Evolutionary conservation across 2,113 vertebrate species (phyloP), one percentile per base, ranked within the genome.

Genomic region (Pseudois nayaur): DNA sequence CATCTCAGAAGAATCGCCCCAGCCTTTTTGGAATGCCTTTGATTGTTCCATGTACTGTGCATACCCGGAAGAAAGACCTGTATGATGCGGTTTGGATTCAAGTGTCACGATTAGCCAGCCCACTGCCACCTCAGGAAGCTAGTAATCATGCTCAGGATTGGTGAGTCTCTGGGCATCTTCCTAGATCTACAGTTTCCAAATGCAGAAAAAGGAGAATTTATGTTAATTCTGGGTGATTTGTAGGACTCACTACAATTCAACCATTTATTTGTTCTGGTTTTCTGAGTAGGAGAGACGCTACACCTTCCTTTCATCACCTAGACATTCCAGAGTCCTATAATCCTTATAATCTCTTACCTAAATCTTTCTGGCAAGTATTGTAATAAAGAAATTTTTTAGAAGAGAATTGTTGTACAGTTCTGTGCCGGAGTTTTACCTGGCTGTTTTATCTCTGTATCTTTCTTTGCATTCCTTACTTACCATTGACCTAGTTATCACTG

Each of bases 91-190:
- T 99, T 60, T 99, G 99, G 99, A 99, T 99, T 96, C 99, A 99
- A 97, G 99, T 99, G 8, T 99, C 99, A 96, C 99, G 99, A 27
- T 99, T 99, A 78, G 99, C 99, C 81, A 99, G 99, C 95, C 99
- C 99, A 3, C 99, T 99, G n/a, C 99, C 99, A 8, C 99, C 99
- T 19, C 99, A 99, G 98, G 99, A 99, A 98, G 99, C 99, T 64
- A 99, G 99, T 98, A 99, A 99, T 98, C 99, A 99, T 16, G 99
- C 99, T 4, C 99, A 99, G 91, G 99, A 99, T 99, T 99, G 99
- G 99, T 99, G 95, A 99, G 99, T 98, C 33, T 23, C 7, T 67
- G 31, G 85, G 16, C 8, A 90, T 87, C 79, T 36, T 40, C 79
- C 62, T 94, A 55, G 16, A n/a, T 1, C 27, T 96, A 1, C 79